phyloP scores from a whole-genome alignment of 2,113 vertebrate species.

The Sphyrna mokarran region DNA sequence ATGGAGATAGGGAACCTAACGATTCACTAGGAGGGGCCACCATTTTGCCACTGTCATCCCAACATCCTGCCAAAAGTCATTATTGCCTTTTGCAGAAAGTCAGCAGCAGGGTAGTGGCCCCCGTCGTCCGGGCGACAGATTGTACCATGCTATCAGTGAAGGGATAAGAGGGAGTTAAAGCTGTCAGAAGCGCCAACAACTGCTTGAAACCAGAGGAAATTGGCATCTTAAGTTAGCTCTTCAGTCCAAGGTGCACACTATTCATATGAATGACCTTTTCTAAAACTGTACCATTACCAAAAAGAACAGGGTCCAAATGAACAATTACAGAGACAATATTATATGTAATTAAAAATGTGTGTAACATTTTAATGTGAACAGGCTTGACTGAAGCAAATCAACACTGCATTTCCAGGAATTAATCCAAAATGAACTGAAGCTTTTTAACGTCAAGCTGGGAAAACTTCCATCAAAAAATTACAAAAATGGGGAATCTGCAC shows the following conservation, averaged over 20 bases:
- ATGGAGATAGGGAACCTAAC: constrained; percentile 64
- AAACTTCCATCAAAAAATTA: background rate
- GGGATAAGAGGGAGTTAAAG: constrained; percentile 75
- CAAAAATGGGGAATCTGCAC: constrained; percentile 22
- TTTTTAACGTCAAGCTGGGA: constrained; percentile 29
- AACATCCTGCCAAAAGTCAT: constrained; percentile 95
- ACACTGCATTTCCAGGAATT: constrained; percentile 8
- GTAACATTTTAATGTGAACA: constrained; percentile 30
- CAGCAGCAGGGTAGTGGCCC: constrained; percentile 87
- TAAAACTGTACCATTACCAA: constrained; percentile 33
- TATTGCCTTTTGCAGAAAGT: constrained; percentile 91
- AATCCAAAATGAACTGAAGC: constrained; percentile 28
- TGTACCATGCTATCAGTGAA: constrained; percentile 86
- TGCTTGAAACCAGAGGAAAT: constrained; percentile 68
- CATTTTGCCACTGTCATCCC: constrained; percentile 57
- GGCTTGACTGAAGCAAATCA: background rate
- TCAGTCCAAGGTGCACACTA: constrained; percentile 44
- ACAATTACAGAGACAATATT: constrained; percentile 32
- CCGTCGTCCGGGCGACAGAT: constrained; percentile 93
- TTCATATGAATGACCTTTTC: constrained; percentile 55
- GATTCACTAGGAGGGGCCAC: constrained; percentile 50
- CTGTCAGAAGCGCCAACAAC: constrained; percentile 76
- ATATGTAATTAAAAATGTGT: constrained; percentile 35
- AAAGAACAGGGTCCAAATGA: constrained; percentile 23
- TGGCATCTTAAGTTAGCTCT: constrained; percentile 74